These are phyloP conservation scores for Smutsia temminckii DNA, from an alignment of 2,797 vertebrate genomes.

Conservation along the genomic window DNA sequence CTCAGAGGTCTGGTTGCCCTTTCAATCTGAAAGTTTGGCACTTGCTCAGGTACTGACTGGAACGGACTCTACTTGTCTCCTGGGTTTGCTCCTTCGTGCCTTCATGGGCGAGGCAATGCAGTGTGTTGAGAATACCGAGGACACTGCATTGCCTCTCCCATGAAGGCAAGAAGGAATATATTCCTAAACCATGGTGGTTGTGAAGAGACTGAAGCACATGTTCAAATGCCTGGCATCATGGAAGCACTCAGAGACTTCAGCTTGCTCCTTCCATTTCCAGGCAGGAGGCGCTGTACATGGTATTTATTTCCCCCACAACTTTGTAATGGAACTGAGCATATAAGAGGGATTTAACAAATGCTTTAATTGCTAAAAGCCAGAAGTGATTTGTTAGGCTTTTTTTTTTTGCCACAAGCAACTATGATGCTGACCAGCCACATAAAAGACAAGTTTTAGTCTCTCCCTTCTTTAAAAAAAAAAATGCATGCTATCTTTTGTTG, in stretches of 20 bases:
- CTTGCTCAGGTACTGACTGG: background rate
- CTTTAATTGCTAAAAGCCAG: background rate
- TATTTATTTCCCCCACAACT: background rate
- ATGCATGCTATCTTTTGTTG: background rate
- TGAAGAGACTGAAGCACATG: background rate
- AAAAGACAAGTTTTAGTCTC: background rate
- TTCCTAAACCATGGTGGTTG: background rate
- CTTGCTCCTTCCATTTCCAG: background rate
- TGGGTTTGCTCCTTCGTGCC: background rate
- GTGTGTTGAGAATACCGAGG: background rate
- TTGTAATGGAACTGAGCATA: background rate
- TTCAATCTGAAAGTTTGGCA: background rate
- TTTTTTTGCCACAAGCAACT: constrained; percentile 26
- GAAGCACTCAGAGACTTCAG: background rate
- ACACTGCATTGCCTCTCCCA: background rate
- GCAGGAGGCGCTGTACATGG: background rate
- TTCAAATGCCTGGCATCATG: background rate
- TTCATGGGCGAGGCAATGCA: background rate
- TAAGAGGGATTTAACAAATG: background rate
- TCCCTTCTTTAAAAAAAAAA: background rate
- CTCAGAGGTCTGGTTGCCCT: background rate
- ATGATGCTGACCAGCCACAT: background rate
- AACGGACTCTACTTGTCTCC: background rate
- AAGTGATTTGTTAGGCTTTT: background rate
- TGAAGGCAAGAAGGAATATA: background rate